phyloP scores from a whole-genome alignment of 2,888 invertebrate species.

The Gymnosoma rotundatum region DNA sequence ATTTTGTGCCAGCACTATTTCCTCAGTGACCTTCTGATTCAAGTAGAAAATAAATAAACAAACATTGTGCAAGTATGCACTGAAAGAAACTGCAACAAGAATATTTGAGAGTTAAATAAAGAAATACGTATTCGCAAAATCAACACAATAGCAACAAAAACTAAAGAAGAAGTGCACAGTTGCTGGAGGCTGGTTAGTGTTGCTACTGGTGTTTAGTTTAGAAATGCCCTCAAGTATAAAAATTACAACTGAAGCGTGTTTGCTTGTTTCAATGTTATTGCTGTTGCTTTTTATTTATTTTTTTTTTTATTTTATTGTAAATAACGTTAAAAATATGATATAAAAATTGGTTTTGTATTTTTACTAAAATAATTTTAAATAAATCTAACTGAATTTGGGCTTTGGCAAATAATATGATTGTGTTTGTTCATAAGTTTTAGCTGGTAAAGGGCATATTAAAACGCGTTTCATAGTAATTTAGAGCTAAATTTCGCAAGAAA shows the following conservation, averaged over 20 bases:
- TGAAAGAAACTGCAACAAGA: conserved; percentile 31
- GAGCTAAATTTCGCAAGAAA: no score
- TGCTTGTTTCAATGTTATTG: conserved; percentile 45
- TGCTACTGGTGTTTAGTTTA: conserved; percentile 50
- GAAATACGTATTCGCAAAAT: conserved; percentile 1
- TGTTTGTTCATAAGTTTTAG: no score
- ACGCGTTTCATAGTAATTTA: no score
- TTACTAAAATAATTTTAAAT: conserved; percentile 28
- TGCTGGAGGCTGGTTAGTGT: conserved; percentile 34
- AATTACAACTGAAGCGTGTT: conserved; percentile 61
- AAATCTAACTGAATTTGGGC: conserved; percentile 1
- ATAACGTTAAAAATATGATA: conserved; percentile 9
- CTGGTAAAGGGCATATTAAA: no score
- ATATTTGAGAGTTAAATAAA: conserved; percentile 20
- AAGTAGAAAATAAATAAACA: conserved; percentile 62
- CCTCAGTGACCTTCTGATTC: conserved; percentile 26
- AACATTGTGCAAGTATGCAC: conserved; percentile 41
- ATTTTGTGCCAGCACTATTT: conserved; percentile 13
- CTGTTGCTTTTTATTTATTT: conserved; percentile 14
- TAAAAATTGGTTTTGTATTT: not conserved
- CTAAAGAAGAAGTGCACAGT: conserved; percentile 46
- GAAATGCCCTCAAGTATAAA: conserved; percentile 61
- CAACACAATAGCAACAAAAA: conserved; percentile 37
- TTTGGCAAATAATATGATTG: no score
- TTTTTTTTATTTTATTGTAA: conserved; percentile 11